Evolutionary conservation across 2,797 vertebrate species (phyloP).

Genomic region (Propithecus deckenii): DNA sequence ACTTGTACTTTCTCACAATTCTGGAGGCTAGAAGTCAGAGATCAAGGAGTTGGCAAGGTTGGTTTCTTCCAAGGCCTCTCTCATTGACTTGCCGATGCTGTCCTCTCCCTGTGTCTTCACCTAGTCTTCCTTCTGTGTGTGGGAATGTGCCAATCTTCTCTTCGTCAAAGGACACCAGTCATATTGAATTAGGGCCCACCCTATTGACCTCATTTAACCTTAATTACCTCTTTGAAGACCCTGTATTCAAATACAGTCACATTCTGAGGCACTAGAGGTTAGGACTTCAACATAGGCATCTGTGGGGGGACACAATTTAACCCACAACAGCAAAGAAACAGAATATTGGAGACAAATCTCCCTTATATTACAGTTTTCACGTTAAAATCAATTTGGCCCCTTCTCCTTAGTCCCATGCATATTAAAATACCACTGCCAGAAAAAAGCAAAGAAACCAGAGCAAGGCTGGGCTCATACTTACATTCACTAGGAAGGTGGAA

Average conservation of each 20-base stretch:
- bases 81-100: background rate
- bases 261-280: background rate
- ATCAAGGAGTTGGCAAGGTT: background rate
- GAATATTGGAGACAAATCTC: background rate
- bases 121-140: background rate
- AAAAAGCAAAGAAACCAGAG: background rate
- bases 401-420: background rate
- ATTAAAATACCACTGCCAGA: background rate
- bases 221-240: background rate
- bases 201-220: background rate
- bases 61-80: background rate
- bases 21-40: background rate
- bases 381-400: background rate
- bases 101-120: no score
- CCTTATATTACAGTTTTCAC: background rate
- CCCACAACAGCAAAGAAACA: background rate
- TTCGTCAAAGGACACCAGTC: background rate
- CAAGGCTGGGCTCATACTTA: background rate
- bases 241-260: background rate
- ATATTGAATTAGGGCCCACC: background rate
- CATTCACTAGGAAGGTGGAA: background rate
- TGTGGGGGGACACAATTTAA: background rate
- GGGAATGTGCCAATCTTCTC: background rate
- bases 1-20: background rate
- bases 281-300: background rate